Base-by-base conservation (phyloP, 2,888 invertebrate species). In the Drosophila nr. fundita region DNA sequence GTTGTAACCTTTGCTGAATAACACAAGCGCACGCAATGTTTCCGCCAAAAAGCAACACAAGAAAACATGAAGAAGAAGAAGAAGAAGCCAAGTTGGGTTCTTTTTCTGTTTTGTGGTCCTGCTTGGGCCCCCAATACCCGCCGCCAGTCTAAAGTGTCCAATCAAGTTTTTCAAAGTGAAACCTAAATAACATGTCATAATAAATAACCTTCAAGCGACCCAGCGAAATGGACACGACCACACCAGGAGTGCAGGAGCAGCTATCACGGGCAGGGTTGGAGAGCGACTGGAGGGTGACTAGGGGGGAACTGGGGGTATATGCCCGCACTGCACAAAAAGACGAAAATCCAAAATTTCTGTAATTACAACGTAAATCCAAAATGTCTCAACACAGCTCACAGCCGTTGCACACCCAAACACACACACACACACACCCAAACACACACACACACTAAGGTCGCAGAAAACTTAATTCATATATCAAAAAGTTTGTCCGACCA, bases 331-430 rank as follows among this genome's bases (percentile, higher is more conserved):
- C 71, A 71, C 71, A 78, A 75, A 78, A 87, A 76, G 90, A 74
- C 78, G 89, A 87, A 78, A 86, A 88, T 90, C 90, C 85, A 71
- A 80, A 89, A 87, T 83, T 90, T 84, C 84, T 89, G 89, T 87
- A 87, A 87, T 87, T 87, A 87, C 90, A 90, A 87, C 90, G 90
- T 90, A 90, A 90, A 87, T 87, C 89, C 89, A 84, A 90, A 87
- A 89, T 90, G 90, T 87, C 90, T 89, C 89, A 90, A 75, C 90
- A 80, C 90, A 80, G 76, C 87, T 73, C 85, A 82, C 81, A 84
- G 80, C 69, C 78, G 84, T 66, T 78, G 84, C 81, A 80, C 73
- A 85, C 57, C 40, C 59, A 71, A 63, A 68, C 54, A 64, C 67
- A 73, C 73, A 71, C 67, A 73, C 54, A 62, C 52, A 70, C 50